Evolutionary conservation across 2,888 invertebrate genomes (phyloP), one percentile per base, ranked within the genome.

Genomic region (Noctua fimbriata): DNA sequence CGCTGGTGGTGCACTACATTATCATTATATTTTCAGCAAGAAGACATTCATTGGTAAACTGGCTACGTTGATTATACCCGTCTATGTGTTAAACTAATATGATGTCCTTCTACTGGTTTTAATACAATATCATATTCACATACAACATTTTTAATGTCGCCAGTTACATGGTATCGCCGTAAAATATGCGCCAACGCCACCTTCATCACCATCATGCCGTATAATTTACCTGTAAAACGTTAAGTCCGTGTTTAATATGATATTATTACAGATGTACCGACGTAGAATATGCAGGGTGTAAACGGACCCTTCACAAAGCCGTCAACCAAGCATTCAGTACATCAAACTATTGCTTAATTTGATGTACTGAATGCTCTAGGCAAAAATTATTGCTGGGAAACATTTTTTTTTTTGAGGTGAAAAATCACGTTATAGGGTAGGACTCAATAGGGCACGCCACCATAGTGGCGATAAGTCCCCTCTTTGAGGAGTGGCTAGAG

Each of bases 151-250:
- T n/a, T 60, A n/a, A 80, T 80, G 41, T 80, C n/a, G 6, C 75
- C 32, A 7, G 74, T 49, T 0, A 80, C 32, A 28, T 44, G 36
- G 14, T 82, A 82, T 28, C n/a, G 66, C 5, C 74, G 58, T 24
- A 74, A 28, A 52, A 67, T 74, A 36, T 80, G 67, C 41, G 41
- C 80, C 44, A 80, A 18, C 9, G 74, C 58, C 7, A 4, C 52
- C 44, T 80, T 80, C 32, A 82, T 49, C 18, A n/a, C 1, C 82
- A 80, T 74, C 74, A 80, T 82, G 44, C 44, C 2, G 60, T 28
- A 80, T 24, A 28, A 0, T 80, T 82, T 80, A 74, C 80, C 80
- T 80, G 66, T 28, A 24, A 44, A 73, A 18, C 47, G 14, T 47
- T 1, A 41, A 66, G 7, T 12, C 2, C 6, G 10, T 36, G 12